Conservation (phyloP, 2,888 invertebrate species). For the Cryptophagus acutangulus region DNA sequence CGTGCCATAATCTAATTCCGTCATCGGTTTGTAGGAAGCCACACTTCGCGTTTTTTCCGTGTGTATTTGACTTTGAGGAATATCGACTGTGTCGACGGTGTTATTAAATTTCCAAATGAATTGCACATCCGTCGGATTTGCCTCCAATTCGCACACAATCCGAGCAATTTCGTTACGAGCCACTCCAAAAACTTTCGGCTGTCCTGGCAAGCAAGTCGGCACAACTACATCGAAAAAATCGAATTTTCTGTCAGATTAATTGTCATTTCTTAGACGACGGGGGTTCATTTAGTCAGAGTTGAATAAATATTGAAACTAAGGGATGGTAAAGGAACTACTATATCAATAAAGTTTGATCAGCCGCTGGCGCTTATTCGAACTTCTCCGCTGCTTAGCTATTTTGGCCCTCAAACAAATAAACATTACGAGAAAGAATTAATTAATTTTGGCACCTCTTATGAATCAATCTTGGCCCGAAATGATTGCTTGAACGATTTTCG, state of each 20-base stretch:
- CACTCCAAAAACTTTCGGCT: conserved; percentile 66
- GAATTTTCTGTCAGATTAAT: too few relatives aligned
- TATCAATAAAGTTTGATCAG: conserved; percentile 33
- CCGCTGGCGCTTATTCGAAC: conserved; percentile 29
- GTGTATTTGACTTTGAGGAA: conserved; percentile 58
- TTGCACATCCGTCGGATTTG: conserved; percentile 64
- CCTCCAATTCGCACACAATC: conserved; percentile 69
- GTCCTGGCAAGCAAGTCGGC: conserved; percentile 66
- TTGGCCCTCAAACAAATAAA: too few relatives aligned
- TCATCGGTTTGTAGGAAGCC: conserved; percentile 66
- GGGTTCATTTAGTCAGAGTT: too few relatives aligned
- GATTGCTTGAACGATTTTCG: too few relatives aligned
- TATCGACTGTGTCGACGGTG: conserved; percentile 64
- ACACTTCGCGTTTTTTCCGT: conserved; percentile 61
- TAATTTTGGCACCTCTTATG: too few relatives aligned
- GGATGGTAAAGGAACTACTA: too few relatives aligned
- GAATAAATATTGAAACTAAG: too few relatives aligned
- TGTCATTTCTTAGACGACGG: too few relatives aligned
- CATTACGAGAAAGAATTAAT: too few relatives aligned
- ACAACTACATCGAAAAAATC: conserved; percentile 52
- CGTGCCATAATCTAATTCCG: conserved; percentile 69
- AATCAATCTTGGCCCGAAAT: too few relatives aligned
- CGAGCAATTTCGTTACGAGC: conserved; percentile 64
- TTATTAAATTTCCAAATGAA: conserved; percentile 77
- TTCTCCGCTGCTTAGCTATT: too few relatives aligned